Evolutionary conservation across 2,113 vertebrate genomes (phyloP).

Genomic region (Bubalus kerabau): DNA sequence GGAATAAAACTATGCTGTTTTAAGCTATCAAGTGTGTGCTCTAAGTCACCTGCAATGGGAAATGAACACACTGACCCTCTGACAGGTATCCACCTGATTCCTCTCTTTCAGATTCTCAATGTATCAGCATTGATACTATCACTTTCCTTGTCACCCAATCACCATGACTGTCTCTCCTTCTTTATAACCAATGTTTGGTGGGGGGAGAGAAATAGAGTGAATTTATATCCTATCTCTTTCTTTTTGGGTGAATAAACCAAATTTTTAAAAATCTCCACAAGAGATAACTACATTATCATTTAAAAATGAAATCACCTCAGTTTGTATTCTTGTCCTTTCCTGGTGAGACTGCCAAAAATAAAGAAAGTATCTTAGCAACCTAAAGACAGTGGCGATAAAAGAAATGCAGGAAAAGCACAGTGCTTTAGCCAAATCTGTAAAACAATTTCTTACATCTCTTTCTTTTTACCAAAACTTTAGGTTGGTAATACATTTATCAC

Average conservation of each 20-base stretch:
- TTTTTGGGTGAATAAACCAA: not conserved
- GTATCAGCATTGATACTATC: not conserved
- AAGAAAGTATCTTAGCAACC: not conserved
- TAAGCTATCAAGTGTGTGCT: not conserved
- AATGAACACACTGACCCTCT: not conserved
- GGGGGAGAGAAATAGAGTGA: not conserved
- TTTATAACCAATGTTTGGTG: not conserved
- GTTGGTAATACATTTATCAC: not conserved
- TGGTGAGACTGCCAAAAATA: not conserved
- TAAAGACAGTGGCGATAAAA: not conserved
- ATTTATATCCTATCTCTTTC: not conserved
- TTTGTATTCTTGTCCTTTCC: not conserved
- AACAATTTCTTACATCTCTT: not conserved
- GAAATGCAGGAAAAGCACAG: not conserved
- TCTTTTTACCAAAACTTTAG: not conserved
- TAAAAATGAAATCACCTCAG: constrained; percentile 5
- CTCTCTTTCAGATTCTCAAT: not conserved
- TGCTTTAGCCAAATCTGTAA: not conserved
- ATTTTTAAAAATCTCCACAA: not conserved
- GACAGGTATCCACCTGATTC: not conserved
- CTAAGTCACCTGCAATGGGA: not conserved
- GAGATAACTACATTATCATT: not conserved
- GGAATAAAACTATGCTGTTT: not conserved
- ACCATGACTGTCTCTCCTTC: not conserved
- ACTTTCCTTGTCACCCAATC: not conserved